These are phyloP conservation scores for Microtus pennsylvanicus DNA, from an alignment of 2,113 vertebrate species.

Conservation along the genomic window DNA sequence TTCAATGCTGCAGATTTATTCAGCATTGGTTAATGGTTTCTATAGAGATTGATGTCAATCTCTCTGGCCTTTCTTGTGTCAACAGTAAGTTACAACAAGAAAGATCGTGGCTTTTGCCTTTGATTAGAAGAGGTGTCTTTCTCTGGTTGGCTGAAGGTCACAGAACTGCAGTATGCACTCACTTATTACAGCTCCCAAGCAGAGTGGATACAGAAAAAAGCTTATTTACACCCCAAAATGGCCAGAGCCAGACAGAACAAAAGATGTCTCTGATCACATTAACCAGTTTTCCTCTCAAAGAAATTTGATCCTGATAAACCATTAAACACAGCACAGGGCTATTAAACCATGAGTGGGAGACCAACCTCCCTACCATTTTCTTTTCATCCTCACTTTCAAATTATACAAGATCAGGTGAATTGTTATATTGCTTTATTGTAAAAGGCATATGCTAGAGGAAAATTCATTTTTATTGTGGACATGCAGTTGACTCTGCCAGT, in stretches of 20 bases:
- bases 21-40: conserved; percentile 90
- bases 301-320: conserved; percentile 75
- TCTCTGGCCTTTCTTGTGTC: conserved; percentile 93
- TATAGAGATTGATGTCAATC: conserved; percentile 92
- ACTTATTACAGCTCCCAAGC: conserved; percentile 87
- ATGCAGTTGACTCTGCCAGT: conserved; percentile 25
- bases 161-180: conserved; percentile 86
- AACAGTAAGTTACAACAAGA: conserved; percentile 91
- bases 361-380: conserved; percentile 58
- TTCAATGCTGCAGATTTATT: conserved; percentile 90
- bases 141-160: conserved; percentile 92
- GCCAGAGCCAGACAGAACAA: conserved; percentile 75
- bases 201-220: conserved; percentile 84
- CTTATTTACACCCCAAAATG: conserved; percentile 81
- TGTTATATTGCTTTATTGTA: conserved; percentile 56
- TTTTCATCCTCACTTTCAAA: conserved; percentile 67
- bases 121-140: conserved; percentile 91
- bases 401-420: conserved; percentile 69
- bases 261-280: conserved; percentile 65
- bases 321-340: conserved; percentile 80
- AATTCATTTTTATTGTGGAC: conserved; percentile 60
- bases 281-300: conserved; percentile 74
- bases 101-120: conserved; percentile 91
- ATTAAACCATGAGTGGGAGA: conserved; percentile 75
- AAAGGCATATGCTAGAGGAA: conserved; percentile 56